Base-by-base conservation (phyloP, 2,888 invertebrate genomes). In the Julus scanicus region DNA sequence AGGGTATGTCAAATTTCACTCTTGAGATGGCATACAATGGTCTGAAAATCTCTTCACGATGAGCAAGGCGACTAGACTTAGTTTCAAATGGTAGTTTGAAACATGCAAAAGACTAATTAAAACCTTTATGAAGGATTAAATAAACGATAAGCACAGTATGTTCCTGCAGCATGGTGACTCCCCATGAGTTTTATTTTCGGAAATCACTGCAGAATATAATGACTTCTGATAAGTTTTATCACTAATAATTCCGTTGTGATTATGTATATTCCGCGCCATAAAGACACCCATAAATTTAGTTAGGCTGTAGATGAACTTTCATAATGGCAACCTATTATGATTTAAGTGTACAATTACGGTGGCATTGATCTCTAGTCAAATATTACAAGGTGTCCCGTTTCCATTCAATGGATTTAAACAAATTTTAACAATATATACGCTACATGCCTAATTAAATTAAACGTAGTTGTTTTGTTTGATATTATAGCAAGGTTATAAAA, bases 291-390 rank as follows among this genome's bases (percentile, higher is more conserved):
- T 71, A 71, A 71, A 71, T 71, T 71, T 29, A 29, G 71, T 71
- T 71, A 71, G 71, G 71, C 71, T n/a, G 29, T 29, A 29, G 71
- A 71, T 71, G 71, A 71, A 71, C 71, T 71, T 29, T 29, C 29
- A 29, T 71, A 71, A 71, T 29, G 71, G 71, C 71, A 71, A 71
- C n/a, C 71, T 71, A 71, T 71, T 71, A 71, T 71, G 71, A 71
- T 29, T 29, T 71, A 71, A 71, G 71, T 29, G 71, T 71, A 29
- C 37, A 71, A 71, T 71, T n/a, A 71, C 9, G 11, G 71, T 9
- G 71, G 71, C 71, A n/a, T 71, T 71, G 71, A 71, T 71, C 71
- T 29, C 71, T 29, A 71, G 6, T 71, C 71, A 2, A n/a, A 20
- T 63, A 20, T 8, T 71, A 71, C 71, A 71, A 29, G 71, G 71